Conservation (phyloP, 2,797 vertebrate genomes). For the Falco peregrinus region DNA sequence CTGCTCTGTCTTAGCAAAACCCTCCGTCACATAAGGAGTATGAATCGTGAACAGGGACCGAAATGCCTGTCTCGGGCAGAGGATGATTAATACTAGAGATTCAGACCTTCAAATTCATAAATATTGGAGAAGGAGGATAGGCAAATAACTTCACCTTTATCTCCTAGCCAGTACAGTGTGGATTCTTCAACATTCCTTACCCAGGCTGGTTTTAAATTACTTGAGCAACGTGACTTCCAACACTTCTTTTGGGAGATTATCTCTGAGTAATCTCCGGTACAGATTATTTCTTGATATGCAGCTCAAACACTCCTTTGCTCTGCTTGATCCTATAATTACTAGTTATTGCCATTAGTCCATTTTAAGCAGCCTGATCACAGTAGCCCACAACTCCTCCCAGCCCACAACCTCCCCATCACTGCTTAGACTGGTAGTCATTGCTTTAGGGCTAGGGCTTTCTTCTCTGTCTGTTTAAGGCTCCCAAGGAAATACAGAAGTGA, state of each 20-base stretch:
- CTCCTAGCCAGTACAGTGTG: background rate
- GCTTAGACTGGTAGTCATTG: accelerated
- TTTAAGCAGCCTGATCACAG: background rate
- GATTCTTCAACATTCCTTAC: background rate
- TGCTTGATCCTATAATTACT: background rate
- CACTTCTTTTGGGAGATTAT: background rate
- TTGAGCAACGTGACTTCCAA: background rate
- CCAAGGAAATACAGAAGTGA: background rate
- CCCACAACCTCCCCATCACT: background rate
- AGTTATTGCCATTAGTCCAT: background rate
- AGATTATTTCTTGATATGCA: background rate
- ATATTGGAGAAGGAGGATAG: background rate
- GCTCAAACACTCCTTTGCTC: background rate
- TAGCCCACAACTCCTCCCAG: background rate
- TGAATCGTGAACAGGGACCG: background rate
- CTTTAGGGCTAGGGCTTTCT: background rate
- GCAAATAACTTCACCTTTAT: background rate
- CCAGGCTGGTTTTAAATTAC: background rate
- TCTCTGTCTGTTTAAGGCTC: background rate
- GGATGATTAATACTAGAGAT: background rate
- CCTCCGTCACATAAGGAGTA: background rate
- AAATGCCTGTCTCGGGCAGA: background rate
- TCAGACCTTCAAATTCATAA: background rate
- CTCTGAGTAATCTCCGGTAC: background rate
- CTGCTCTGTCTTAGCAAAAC: background rate